Percentiles rank a stretch among this genome's conserved stretches.
Conservation (phyloP, 2,113 vertebrate species). For the Lagenorhynchus albirostris region DNA sequence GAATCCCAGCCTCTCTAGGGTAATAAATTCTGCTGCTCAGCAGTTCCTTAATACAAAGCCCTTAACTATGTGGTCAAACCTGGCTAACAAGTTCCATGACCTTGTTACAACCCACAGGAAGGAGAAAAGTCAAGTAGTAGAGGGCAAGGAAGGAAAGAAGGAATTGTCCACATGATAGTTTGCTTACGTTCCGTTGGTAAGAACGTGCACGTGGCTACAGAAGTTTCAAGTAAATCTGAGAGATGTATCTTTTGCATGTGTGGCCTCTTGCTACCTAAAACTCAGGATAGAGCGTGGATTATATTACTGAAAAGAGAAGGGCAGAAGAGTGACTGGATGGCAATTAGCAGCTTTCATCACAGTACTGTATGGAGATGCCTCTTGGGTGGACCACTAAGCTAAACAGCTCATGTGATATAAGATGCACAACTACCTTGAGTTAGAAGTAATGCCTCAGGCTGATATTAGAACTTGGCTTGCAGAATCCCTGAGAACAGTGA, state of each 20-base stretch:
- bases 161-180: fast-evolving
- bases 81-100: neutral
- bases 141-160: neutral
- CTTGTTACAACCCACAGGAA: neutral
- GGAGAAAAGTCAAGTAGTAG: neutral
- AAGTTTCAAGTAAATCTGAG: neutral
- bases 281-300: neutral
- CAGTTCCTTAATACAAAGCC: neutral
- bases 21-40: neutral
- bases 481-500: neutral
- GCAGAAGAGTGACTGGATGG: too few species aligned
- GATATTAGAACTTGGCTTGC: neutral
- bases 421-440: neutral
- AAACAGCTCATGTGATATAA: fast-evolving
- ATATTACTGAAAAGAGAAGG: neutral
- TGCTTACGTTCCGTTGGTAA: neutral
- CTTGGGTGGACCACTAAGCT: neutral
- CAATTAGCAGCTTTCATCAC: neutral
- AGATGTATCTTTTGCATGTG: neutral
- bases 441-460: neutral
- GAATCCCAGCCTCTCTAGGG: neutral
- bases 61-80: neutral
- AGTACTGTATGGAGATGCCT: neutral
- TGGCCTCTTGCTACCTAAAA: neutral
- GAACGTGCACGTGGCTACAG: neutral